Evolutionary conservation across 2,888 invertebrate genomes (phyloP).

Genomic region (Nomada goodeniana): DNA sequence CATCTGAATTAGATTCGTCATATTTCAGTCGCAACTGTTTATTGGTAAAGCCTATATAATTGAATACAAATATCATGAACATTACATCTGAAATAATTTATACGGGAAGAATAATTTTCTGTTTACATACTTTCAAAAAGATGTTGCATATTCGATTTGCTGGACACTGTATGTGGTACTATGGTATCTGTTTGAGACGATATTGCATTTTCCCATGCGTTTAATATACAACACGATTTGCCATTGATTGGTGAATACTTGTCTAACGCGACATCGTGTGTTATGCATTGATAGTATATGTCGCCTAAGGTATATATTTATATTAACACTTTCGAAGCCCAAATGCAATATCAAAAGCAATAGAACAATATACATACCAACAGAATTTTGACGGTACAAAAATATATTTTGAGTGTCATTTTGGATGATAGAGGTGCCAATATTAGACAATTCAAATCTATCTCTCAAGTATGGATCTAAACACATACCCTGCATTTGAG

Average conservation of each 20-base stretch:
- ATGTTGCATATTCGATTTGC: conserved; percentile 72
- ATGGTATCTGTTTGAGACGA: conserved; percentile 63
- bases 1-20: not conserved
- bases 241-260: conserved; percentile 73
- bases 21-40: conserved; percentile 48
- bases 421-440: conserved; percentile 72
- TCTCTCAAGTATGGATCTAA: conserved; percentile 77
- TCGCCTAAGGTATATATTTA: conserved; percentile 72
- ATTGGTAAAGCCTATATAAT: conserved; percentile 72
- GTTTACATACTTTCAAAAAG: conserved; percentile 71
- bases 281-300: conserved; percentile 81
- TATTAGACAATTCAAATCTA: conserved; percentile 76
- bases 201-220: conserved; percentile 77
- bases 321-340: not conserved
- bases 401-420: conserved; percentile 68
- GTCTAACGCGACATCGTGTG: conserved; percentile 70
- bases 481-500: conserved; percentile 77
- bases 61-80: not conserved
- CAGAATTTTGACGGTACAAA: conserved; percentile 79
- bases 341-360: not conserved
- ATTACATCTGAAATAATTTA: no score
- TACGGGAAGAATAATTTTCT: not conserved
- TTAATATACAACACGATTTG: conserved; percentile 73
- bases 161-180: conserved; percentile 73
- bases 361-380: conserved; percentile 70